Evolutionary conservation across 2,888 invertebrate genomes (phyloP).

Genomic region (Amiota communis): DNA sequence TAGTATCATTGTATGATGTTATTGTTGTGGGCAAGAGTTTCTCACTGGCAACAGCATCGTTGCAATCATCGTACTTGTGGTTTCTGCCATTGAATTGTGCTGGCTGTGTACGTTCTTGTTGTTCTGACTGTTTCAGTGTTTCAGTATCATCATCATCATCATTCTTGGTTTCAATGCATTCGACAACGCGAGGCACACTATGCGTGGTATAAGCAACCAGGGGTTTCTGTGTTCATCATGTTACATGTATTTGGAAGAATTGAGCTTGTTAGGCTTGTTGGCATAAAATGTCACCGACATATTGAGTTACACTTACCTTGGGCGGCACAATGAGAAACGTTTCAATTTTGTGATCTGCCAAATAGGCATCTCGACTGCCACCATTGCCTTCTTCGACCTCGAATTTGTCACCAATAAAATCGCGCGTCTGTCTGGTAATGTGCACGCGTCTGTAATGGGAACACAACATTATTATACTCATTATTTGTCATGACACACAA

Average conservation of each 20-base stretch:
- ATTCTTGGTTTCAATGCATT: constrained; percentile 55
- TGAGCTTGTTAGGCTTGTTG: not conserved
- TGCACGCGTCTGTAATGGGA: constrained; percentile 83
- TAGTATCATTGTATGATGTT: constrained; percentile 24
- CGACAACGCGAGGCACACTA: constrained; percentile 66
- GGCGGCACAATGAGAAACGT: constrained; percentile 90
- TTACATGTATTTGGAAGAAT: too few species aligned
- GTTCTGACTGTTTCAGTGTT: not conserved
- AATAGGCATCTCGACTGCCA: constrained; percentile 84
- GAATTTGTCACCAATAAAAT: constrained; percentile 86
- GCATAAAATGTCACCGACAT: not conserved
- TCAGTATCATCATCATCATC: constrained; percentile 40
- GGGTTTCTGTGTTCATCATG: constrained; percentile 39
- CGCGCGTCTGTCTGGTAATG: constrained; percentile 87
- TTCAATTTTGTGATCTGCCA: constrained; percentile 91
- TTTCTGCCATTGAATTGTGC: not conserved
- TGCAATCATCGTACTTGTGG: constrained; percentile 41
- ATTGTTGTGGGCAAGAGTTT: constrained; percentile 56
- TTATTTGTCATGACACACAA: not conserved
- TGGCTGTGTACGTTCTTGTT: not conserved
- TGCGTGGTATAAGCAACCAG: constrained; percentile 41
- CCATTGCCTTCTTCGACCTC: constrained; percentile 91
- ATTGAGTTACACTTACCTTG: constrained; percentile 76
- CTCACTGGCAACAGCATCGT: constrained; percentile 61
- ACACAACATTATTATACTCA: not conserved